Base-by-base conservation (phyloP, 2,797 vertebrate species). In the Acrossocheilus wenchowensis region DNA sequence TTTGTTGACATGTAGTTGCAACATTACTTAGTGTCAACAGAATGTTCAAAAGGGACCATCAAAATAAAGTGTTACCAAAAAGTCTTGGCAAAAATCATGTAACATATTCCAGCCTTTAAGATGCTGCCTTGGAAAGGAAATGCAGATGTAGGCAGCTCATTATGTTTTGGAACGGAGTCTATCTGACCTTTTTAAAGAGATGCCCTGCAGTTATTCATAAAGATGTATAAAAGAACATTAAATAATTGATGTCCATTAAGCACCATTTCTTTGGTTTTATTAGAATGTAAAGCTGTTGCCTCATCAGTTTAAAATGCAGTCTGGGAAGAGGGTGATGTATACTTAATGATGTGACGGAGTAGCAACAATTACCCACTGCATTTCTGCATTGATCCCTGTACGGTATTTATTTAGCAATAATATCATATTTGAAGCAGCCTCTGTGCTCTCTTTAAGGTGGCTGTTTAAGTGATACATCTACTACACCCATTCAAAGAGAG, bases 321-420 rank as follows among this genome's bases (percentile, higher is more conserved):
- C 54, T 74, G 41, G 5, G 72, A 74, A 64, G 26, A 75, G 72
- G 43, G 8, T 62, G 52, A 48, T 83, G 39, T 66, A 39, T 84
- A 83, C 43, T 77, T 66, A 77, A 84, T 77, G 72, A 52, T 84
- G 57, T 26, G 48, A 41, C 72, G 3, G 30, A 73, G 21, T 52
- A 50, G 41, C 52, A 83, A 75, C 14, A 64, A 66, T 66, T 64
- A 30, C 36, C 82, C 12, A 39, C 41, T 66, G 72, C 57, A 77
- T 77, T 66, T 5, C 43, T 75, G 57, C 8, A 84, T 52, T 66
- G 82, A 84, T 77, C 82, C 43, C 72, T 66, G 72, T n/a, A 43
- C 12, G 4, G 19, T 83, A 66, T 84, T 83, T 77, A 84, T 66
- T 84, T 50, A 48, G 43, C 41, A 77, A 50, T 77, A 84, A 26